Percentiles rank a stretch among this genome's conserved stretches.
Conservation (phyloP, 2,888 invertebrate species). For the Unio delphinus region DNA sequence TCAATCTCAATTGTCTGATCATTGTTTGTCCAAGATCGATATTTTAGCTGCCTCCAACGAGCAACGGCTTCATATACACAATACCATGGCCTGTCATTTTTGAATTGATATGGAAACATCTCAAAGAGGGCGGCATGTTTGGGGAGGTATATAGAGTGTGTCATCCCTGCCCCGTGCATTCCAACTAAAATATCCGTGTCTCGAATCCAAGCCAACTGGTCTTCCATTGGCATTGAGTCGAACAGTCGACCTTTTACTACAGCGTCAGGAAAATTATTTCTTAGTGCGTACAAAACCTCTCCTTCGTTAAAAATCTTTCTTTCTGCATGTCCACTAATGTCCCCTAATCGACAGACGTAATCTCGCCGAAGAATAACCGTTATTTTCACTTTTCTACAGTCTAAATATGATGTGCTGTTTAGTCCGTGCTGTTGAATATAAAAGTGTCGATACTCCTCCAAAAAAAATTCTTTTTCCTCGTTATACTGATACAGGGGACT, state of each 20-base stretch:
- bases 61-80: conserved; percentile 53
- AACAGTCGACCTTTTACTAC: conserved; percentile 49
- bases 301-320: conserved; percentile 60
- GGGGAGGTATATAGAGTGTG: conserved; percentile 60
- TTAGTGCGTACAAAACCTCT: conserved; percentile 37
- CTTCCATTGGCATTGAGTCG: conserved; percentile 50
- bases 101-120: conserved; percentile 49
- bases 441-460: conserved; percentile 55
- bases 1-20: conserved; percentile 29
- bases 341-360: conserved; percentile 61
- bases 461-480: conserved; percentile 28
- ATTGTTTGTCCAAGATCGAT: conserved; percentile 54
- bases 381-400: conserved; percentile 45
- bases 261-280: conserved; percentile 23
- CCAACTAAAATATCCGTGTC: conserved; percentile 60
- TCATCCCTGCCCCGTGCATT: conserved; percentile 66
- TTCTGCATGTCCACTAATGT: conserved; percentile 50
- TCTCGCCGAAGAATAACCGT: conserved; percentile 55
- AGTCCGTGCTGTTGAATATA: conserved; percentile 40
- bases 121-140: conserved; percentile 56
- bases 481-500: conserved; percentile 42
- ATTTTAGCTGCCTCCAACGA: conserved; percentile 52
- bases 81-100: conserved; percentile 29
- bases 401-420: conserved; percentile 6
- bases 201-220: conserved; percentile 51